Evolutionary conservation across 2,113 vertebrate species (phyloP), one percentile per base, ranked within the genome.

Genomic region (Piprites chloris): DNA sequence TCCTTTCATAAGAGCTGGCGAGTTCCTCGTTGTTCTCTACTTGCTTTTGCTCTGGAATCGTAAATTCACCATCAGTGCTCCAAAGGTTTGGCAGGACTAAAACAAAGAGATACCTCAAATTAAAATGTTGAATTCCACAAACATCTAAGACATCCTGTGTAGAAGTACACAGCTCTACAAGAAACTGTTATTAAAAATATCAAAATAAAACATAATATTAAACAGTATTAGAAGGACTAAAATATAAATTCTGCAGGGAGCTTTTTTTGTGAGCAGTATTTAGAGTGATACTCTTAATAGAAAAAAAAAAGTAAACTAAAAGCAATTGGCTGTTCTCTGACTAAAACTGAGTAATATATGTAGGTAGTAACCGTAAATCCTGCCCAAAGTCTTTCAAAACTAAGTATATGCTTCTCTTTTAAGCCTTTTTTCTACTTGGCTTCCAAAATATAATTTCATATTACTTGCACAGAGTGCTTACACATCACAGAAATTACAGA

Each of bases 1-100:
- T 99, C 56, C 99, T 98, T 94, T 99, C 99, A 0, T 99, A 99
- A 91, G 98, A 98, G 95, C 98, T 98, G 8, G 99, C 99, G 20
- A 99, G 97, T 61, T 99, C 99, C 90, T 99, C 99, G 3, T 98
- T 97, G 81, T 99, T 98, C 46, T 99, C 99, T 63, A 98, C 97
- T 32, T 98, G 98, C 94, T 98, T 99, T 95, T 98, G 99, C 88
- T 99, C 99, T 9, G 98, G 97, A 58, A 98, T 86, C 3, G 97
- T 95, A 56, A 98, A 92, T 88, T 98, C 98, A 15, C 98, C 97
- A 72, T 99, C 99, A 52, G 97, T 97, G 22, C 97, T 98, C 98
- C 97, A 98, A 85, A 98, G 89, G 77, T 91, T 98, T 67, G 98
- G 96, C 22, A 97, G 87, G 85, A 85, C 98, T 98, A 71, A n/a